Evolutionary conservation across 2,113 vertebrate species (phyloP).

Genomic region (Tylochromis polylepis): DNA sequence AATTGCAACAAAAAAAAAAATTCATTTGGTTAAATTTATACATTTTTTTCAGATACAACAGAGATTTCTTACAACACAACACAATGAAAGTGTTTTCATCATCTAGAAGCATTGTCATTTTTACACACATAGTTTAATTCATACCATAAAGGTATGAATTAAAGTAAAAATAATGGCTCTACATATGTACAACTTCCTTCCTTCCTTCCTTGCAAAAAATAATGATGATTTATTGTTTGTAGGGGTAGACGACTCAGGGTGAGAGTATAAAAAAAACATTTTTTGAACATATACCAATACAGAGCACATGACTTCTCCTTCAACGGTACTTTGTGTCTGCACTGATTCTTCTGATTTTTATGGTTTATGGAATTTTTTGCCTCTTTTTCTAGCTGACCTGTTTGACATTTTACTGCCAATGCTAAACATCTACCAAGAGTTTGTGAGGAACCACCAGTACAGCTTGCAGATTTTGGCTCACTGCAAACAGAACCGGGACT

Average conservation of each 20-base stretch:
- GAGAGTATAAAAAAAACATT: background rate
- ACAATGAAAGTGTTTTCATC: background rate
- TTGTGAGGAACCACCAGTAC: constrained; percentile 97
- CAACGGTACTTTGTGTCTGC: background rate
- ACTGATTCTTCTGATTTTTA: background rate
- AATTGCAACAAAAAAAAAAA: background rate
- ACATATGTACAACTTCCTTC: background rate
- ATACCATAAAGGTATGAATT: background rate
- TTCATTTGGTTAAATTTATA: background rate
- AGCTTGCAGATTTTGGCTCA: constrained; percentile 97
- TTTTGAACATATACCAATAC: background rate
- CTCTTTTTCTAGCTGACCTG: constrained; percentile 80
- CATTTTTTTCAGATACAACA: background rate
- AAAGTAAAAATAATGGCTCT: background rate
- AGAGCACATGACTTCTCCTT: background rate
- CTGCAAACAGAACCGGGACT: constrained; percentile 98
- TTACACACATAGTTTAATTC: background rate
- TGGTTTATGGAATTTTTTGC: background rate
- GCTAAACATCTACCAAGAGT: constrained; percentile 99
- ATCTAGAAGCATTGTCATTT: background rate
- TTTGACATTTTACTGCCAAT: constrained; percentile 98
- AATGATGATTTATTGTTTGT: background rate
- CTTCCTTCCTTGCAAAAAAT: background rate
- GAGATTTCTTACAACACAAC: background rate
- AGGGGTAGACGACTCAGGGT: background rate